Conservation (phyloP, 1,140 invertebrate species). For the Aphaenogaster floridana region DNA sequence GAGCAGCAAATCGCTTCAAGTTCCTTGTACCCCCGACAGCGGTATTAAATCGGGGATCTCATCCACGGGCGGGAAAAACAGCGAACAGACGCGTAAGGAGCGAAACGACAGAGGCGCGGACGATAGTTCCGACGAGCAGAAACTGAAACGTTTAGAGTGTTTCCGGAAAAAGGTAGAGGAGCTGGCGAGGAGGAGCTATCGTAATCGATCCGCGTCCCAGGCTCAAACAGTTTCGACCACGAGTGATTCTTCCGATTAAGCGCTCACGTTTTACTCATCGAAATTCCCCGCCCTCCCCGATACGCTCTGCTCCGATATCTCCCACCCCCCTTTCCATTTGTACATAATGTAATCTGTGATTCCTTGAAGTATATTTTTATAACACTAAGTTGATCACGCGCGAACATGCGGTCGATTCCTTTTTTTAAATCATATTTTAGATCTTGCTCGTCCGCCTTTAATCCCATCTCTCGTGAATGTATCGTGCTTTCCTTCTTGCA, state of each 20-base stretch:
- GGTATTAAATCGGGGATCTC: constrained; percentile 82
- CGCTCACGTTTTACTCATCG: constrained; percentile 47
- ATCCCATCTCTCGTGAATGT: constrained; percentile 21
- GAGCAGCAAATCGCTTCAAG: constrained; percentile 70
- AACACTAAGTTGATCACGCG: constrained; percentile 76
- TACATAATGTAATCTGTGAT: constrained; percentile 83
- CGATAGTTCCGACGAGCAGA: constrained; percentile 81
- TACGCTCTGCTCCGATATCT: constrained; percentile 37
- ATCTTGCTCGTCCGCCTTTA: constrained; percentile 1
- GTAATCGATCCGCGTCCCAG: constrained; percentile 75
- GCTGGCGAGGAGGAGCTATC: constrained; percentile 79
- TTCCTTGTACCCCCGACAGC: constrained; percentile 80
- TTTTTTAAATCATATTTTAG: constrained; percentile 27
- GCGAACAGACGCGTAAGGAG: constrained; percentile 59
- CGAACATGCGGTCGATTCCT: constrained; percentile 56
- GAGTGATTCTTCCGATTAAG: constrained; percentile 82
- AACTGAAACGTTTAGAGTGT: constrained; percentile 76
- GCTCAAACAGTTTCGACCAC: constrained; percentile 65
- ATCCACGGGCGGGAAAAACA: constrained; percentile 76
- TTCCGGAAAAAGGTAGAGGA: constrained; percentile 82
- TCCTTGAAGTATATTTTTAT: constrained; percentile 82
- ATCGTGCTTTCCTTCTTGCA: constrained; percentile 2
- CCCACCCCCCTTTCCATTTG: constrained; percentile 68
- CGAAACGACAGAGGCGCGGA: constrained; percentile 46
- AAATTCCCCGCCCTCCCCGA: constrained; percentile 16